These are phyloP conservation scores for Ceuthmochares aereus DNA, from an alignment of 2,113 vertebrate genomes.

Conservation along the genomic window DNA sequence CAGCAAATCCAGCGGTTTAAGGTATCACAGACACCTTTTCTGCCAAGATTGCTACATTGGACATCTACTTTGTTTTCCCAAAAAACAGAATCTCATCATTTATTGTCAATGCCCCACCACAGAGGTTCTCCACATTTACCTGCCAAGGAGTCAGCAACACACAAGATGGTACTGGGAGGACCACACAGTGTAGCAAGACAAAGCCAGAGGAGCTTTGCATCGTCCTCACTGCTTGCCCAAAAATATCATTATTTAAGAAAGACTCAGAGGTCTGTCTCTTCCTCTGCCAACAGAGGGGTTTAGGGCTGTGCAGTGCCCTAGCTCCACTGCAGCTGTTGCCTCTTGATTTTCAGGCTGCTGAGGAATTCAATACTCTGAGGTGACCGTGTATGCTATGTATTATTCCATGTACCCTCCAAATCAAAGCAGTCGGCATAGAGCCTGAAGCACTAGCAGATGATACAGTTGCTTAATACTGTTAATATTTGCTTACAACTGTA, in stretches of 20 bases:
- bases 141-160: background rate
- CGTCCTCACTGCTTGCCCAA: background rate
- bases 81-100: background rate
- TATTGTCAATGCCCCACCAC: background rate
- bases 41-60: background rate
- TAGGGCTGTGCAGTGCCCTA: background rate
- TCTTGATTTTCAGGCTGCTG: background rate
- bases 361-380: background rate
- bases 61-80: background rate
- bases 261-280: background rate
- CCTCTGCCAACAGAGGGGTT: background rate
- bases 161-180: background rate
- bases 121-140: background rate
- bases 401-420: background rate
- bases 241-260: background rate
- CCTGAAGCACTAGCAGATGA: background rate
- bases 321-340: background rate
- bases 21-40: background rate
- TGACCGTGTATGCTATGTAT: background rate
- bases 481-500: background rate
- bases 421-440: background rate
- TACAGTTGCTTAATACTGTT: background rate
- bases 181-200: background rate
- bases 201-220: background rate
- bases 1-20: background rate